Evolutionary conservation across 2,797 vertebrate genomes (phyloP), one percentile per base, ranked within the genome.

Genomic region (Anas bernieri): DNA sequence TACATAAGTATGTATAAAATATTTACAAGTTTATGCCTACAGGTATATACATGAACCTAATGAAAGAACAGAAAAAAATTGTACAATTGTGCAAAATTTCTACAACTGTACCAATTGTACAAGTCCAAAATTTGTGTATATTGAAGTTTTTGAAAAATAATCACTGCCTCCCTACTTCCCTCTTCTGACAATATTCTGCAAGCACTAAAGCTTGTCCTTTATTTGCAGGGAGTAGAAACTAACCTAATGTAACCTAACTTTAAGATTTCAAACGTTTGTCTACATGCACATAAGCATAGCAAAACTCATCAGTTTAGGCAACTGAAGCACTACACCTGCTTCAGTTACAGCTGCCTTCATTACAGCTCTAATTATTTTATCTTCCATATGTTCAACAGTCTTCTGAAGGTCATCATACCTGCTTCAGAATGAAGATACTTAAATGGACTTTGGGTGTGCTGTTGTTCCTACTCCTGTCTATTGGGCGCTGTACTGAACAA

Each of bases 381-480:
- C 54, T 97, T 93, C 55, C 83, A 63, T 93, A 67, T 91, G 88
- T 69, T 92, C 39, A 39, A 22, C 70, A 93, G 94, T 70, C n/a
- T 91, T 89, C 88, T 46, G 59, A 74, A 80, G 95, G 94, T 14
- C 22, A 0, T 43, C 76, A 46, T 3, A 58, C 54, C 45, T 46
- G 77, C 59, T 83, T 41, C 88, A 96, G 90, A 93, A 99, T 99
- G 99, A 98, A 97, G 97, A 95, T 97, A 86, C 45, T 98, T 94
- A 96, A 96, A 83, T 99, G 99, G 99, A 98, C 98, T 93, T 88
- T 98, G 95, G 98, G 98, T 41, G 96, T 98, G 61, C 86, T 99
- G 50, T 90, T 99, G 89, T 98, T 98, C 92, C 97, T 99, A 90
- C 97, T 98, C 77, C 31, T 98, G 61, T 98, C 98, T 62, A 94